Conservation (phyloP, 2,888 invertebrate species). For the Apotomis capreana region DNA sequence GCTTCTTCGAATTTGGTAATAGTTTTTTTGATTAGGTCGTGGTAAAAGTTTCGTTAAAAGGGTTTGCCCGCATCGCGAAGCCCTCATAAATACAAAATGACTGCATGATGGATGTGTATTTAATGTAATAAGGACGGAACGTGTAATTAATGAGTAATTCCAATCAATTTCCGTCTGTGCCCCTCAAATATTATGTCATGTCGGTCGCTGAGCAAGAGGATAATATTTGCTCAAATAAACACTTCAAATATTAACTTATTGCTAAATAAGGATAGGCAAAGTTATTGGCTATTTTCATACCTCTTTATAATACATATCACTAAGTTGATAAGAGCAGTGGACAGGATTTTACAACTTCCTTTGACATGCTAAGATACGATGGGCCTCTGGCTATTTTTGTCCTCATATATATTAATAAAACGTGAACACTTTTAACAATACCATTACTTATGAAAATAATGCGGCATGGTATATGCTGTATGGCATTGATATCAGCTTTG, state of each 20-base stretch:
- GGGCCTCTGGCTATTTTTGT: background rate
- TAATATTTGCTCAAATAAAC: background rate
- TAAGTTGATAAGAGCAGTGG: conserved; percentile 15
- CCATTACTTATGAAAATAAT: no score
- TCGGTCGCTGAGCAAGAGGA: background rate
- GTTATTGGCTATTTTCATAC: background rate
- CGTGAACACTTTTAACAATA: background rate
- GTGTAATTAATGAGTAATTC: conserved; percentile 23
- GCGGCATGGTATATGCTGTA: no score
- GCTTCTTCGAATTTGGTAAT: background rate
- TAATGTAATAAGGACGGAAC: conserved; percentile 29
- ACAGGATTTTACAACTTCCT: conserved; percentile 23
- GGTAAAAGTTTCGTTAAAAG: conserved; percentile 12
- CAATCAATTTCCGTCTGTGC: conserved; percentile 5
- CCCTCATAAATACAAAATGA: conserved; percentile 38
- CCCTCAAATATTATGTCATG: background rate
- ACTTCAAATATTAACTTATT: background rate
- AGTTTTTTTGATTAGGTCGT: background rate
- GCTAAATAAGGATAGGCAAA: background rate
- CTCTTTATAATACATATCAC: conserved; percentile 5
- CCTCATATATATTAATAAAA: background rate
- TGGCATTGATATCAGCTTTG: background rate
- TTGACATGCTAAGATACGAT: conserved; percentile 8
- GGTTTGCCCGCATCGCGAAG: conserved; percentile 35
- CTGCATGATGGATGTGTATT: conserved; percentile 34